Evolutionary conservation across 2,888 invertebrate species (phyloP).

Genomic region (Hetaerina titia): DNA sequence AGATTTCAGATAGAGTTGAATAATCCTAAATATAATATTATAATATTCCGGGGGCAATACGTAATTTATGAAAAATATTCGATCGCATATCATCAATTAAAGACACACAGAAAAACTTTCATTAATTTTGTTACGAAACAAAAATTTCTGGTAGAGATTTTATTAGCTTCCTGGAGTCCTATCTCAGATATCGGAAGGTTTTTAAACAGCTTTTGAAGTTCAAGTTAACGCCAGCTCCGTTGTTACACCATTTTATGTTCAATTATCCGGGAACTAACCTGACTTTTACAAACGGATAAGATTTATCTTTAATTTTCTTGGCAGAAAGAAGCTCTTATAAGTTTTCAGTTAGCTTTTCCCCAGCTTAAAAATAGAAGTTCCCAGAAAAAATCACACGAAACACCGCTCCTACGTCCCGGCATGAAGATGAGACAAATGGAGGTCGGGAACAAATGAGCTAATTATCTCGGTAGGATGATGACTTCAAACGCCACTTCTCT

Average conservation of each 20-base stretch:
- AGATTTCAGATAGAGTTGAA: too few species aligned
- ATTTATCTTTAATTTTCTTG: background rate
- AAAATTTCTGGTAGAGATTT: background rate
- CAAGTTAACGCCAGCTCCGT: background rate
- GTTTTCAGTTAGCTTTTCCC: background rate
- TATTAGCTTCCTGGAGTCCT: background rate
- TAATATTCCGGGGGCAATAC: too few species aligned
- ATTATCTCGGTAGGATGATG: slow-evolving; percentile 29
- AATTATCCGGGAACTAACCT: slow-evolving; percentile 36
- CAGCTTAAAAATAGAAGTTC: background rate
- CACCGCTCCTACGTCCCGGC: background rate
- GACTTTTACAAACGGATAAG: background rate
- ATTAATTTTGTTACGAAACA: background rate
- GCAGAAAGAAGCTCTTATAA: background rate
- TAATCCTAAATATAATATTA: too few species aligned
- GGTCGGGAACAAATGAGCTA: slow-evolving; percentile 30
- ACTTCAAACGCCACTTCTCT: background rate
- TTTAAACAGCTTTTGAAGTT: slow-evolving; percentile 16
- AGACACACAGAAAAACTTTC: background rate
- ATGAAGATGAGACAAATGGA: background rate
- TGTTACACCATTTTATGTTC: background rate
- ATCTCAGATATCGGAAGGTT: background rate
- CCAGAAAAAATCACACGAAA: background rate
- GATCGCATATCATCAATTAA: too few species aligned
- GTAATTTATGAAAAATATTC: too few species aligned